These are phyloP conservation scores for Siphamia tubifer DNA, from an alignment of 2,113 vertebrate genomes.

Conservation along the genomic window DNA sequence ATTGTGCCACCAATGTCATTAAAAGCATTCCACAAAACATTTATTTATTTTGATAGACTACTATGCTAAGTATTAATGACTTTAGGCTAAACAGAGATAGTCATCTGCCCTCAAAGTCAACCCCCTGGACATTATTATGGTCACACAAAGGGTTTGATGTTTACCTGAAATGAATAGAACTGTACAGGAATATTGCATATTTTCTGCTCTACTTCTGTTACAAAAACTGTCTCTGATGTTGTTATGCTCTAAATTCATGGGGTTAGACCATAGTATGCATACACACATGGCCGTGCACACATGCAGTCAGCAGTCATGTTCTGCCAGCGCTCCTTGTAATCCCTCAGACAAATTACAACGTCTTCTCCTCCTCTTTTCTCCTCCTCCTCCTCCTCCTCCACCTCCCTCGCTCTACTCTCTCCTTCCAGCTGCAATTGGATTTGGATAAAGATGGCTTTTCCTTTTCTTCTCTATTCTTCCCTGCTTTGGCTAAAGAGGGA, in stretches of 20 bases:
- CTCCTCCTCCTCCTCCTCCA: constrained; percentile 58
- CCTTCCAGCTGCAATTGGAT: constrained; percentile 82
- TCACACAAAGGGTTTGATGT: constrained; percentile 33
- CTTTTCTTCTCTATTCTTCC: constrained; percentile 81
- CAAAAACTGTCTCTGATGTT: constrained; percentile 46
- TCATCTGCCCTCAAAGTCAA: constrained; percentile 13
- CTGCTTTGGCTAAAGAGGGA: constrained; percentile 79
- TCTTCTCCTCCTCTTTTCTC: constrained; percentile 70
- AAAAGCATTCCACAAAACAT: neutral
- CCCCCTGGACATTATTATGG: constrained; percentile 25
- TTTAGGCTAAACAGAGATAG: constrained; percentile 14
- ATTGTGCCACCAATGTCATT: neutral
- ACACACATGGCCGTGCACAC: constrained; percentile 7
- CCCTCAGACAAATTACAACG: constrained; percentile 82
- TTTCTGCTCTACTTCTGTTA: constrained; percentile 51
- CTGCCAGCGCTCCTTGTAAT: constrained; percentile 81
- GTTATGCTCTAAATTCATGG: constrained; percentile 49
- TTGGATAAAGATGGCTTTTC: constrained; percentile 84
- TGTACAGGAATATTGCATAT: constrained; percentile 24
- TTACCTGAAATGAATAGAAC: constrained; percentile 41
- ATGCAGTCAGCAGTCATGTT: constrained; percentile 61
- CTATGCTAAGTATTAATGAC: constrained; percentile 10
- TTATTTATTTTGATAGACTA: constrained; percentile 2
- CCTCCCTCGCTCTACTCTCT: constrained; percentile 56
- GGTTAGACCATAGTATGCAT: constrained; percentile 41